Base-by-base conservation (phyloP, 2,888 invertebrate genomes). In the Teleiodes luculella region DNA sequence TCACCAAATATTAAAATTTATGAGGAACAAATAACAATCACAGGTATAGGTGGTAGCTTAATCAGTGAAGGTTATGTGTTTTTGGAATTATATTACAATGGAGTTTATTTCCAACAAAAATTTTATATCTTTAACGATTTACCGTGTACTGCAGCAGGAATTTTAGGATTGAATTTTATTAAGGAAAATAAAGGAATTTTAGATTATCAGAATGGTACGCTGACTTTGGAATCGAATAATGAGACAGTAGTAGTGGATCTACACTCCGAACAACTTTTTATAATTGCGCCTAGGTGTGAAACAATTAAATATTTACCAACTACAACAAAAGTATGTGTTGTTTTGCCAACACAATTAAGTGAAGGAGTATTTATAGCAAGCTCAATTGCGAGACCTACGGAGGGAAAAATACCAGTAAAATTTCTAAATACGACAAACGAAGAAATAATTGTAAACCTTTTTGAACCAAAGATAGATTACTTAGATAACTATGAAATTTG, bases 31-130 rank as follows among this genome's bases (percentile, higher is more conserved):
- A 18, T 39, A 8, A 39, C 14, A 18, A 1, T 6, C 13, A 18
- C 6, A 2, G 57, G 54, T 10, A 46, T 54, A 4, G 57, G 54
- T n/a, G 54, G 54, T 11, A 20, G 39, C 8, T 30, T 57, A 10
- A 14, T 11, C 28, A 8, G 39, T 14, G 14, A 47, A 5, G 52
- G 54, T 8, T 52, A 49, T 53, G 31, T 48, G 37, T 53, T 24
- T n/a, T n/a, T n/a, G n/a, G n/a, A n/a, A n/a, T n/a, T n/a, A n/a
- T n/a, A n/a, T n/a, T n/a, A n/a, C n/a, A n/a, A n/a, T n/a, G n/a
- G n/a, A n/a, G n/a, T n/a, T n/a, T n/a, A n/a, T 31, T 55, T 53
- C 5, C 10, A n/a, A n/a, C n/a, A n/a, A n/a, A n/a, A n/a, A n/a
- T n/a, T n/a, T n/a, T n/a, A n/a, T 4, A n/a, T 3, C 11, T 11